Percentiles rank a stretch among this genome's conserved stretches.
Evolutionary conservation across 2,888 invertebrate species (phyloP).

Genomic region (Latrodectus hesperus): DNA sequence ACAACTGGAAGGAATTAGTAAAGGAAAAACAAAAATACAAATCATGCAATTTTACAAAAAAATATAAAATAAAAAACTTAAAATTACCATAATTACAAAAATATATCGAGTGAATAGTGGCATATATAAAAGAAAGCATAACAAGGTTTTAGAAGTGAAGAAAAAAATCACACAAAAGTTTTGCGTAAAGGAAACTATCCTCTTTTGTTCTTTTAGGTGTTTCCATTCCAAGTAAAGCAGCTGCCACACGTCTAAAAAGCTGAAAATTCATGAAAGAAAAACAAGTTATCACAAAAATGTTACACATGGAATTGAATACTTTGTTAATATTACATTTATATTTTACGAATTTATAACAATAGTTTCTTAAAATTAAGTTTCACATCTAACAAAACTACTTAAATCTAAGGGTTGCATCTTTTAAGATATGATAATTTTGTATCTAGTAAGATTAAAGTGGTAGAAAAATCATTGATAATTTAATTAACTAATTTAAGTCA

Average conservation of each 20-base stretch:
- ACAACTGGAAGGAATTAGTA: constrained; percentile 83
- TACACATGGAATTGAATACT: neutral
- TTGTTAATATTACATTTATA: no score
- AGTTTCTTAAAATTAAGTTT: no score
- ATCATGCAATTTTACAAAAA: neutral
- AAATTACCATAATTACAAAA: neutral
- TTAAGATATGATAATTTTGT: no score
- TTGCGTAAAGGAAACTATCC: constrained; percentile 84
- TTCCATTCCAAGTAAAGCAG: constrained; percentile 99
- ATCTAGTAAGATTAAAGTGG: no score
- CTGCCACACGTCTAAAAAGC: constrained; percentile 98
- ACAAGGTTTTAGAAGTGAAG: neutral
- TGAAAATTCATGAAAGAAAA: constrained; percentile 76
- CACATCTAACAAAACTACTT: no score
- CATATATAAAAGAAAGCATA: neutral
- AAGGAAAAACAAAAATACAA: constrained; percentile 49
- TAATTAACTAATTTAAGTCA: no score
- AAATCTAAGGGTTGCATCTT: no score
- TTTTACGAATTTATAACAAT: no score
- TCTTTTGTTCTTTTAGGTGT: constrained; percentile 95
- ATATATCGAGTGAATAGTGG: neutral
- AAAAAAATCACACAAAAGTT: neutral
- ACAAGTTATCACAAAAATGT: neutral
- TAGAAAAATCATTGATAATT: no score
- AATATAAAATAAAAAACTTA: neutral